Base-by-base conservation (phyloP, 92 coral and sea anemone genomes). In the Epizoanthus rinbou region DNA sequence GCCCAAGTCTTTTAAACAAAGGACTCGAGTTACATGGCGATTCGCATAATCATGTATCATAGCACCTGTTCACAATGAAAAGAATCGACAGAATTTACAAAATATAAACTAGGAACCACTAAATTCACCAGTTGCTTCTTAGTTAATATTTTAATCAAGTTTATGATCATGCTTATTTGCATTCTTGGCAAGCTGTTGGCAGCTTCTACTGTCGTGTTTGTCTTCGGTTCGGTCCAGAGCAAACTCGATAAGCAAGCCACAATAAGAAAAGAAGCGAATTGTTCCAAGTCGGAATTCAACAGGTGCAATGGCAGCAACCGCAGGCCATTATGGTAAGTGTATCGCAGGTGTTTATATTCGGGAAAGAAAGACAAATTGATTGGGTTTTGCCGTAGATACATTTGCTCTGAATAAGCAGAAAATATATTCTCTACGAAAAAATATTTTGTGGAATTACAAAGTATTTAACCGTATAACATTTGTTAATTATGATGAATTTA, bases 251-350 rank as follows among this genome's bases (percentile, higher is more conserved):
- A 45, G 33, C 54, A 71, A 71, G 17, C 76, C 57, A 28, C 76
- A 19, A 16, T 6, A 69, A 28, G 18, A 67, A 67, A 15, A 18
- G 17, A 33, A 25, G 19, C 6, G 41, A 54, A 47, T 23, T 23
- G 50, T 31, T 18, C 31, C 24, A 37, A 58, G 33, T 39, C 16
- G 68, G 41, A 35, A 28, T 28, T 78, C 82, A 78, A 78, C 82
- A 78, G 71, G 82, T 78, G 82, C 52, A 63, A 75, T 57, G 71
- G 71, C 28, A 6, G 71, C 71, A 39, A 78, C 82, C 82, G 82
- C 82, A 78, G 82, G 43, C 82, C 82, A 78, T 43, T 35, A 18
- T 21, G 45, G 23, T 7, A 39, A 43, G 57, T 41, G 52, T 41
- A n/a, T 78, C 82, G 82, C 72, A 59, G 72, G 57, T 66, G 71